A percentile compares a stretch with the other conserved stretches of the same genome.
Conservation (phyloP, 2,797 vertebrate genomes). For the Coilia nasus region DNA sequence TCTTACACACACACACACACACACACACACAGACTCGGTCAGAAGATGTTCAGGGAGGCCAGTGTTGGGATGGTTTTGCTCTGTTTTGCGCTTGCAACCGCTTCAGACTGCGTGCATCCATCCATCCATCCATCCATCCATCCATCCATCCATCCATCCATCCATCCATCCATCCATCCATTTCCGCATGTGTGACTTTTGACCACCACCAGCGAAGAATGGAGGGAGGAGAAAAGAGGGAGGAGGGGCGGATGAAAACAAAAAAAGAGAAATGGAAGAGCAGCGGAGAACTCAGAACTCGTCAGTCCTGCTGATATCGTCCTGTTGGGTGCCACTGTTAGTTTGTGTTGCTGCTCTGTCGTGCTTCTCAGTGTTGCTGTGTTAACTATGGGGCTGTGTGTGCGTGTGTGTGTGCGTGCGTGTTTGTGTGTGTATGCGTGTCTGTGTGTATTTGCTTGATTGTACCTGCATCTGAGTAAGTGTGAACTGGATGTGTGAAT, state of each 20-base stretch:
- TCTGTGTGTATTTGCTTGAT: slow-evolving; percentile 27
- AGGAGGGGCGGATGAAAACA: not conserved
- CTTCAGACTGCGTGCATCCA: slow-evolving; percentile 35
- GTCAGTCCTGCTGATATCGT: slow-evolving; percentile 33
- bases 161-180: slow-evolving; percentile 28
- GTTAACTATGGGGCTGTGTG: slow-evolving; percentile 51
- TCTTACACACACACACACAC: not conserved
- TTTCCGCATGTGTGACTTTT: slow-evolving; percentile 30
- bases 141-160: slow-evolving; percentile 22
- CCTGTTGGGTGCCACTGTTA: slow-evolving; percentile 20
- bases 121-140: not conserved
- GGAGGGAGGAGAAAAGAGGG: not conserved
- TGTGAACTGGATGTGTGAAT: too few relatives aligned
- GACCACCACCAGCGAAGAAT: slow-evolving; percentile 21
- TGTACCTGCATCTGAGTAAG: not conserved
- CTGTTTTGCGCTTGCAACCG: not conserved
- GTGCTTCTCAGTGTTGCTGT: slow-evolving; percentile 43
- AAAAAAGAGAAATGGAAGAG: not conserved
- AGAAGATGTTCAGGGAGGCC: slow-evolving; percentile 17
- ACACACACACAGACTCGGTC: slow-evolving; percentile 3
- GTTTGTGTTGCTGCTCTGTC: slow-evolving; percentile 32
- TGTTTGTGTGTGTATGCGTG: slow-evolving; percentile 40
- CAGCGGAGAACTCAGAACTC: not conserved
- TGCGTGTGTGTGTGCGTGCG: slow-evolving; percentile 35
- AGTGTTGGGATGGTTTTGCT: not conserved